Evolutionary conservation across 2,113 vertebrate species (phyloP), one percentile per base, ranked within the genome.

Genomic region (Hippocampus barbouri): DNA sequence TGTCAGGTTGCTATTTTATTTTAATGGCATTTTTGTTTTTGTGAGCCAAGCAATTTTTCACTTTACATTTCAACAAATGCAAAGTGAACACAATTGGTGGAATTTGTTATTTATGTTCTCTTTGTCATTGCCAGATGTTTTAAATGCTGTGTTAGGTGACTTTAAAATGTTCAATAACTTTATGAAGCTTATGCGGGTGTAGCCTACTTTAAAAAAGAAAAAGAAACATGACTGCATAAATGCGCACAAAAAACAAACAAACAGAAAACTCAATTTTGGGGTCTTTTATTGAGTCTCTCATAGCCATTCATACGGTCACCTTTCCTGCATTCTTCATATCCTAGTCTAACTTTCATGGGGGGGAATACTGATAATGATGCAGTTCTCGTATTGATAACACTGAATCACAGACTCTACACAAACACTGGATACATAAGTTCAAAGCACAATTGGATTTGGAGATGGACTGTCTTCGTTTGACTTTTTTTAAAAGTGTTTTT

Each of bases 271-370:
- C 3, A 27, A 8, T 47, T 47, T 47, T 47, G 6, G 34, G 12
- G 23, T 47, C 14, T 66, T 66, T 66, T 66, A 66, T 66, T 66
- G 43, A 66, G 41, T 66, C n/a, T 64, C 40, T 49, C 41, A 66
- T 47, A 16, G 15, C 41, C 16, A 15, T 66, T 23, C 64, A 47
- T 18, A 66, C 43, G 9, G 41, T 47, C 64, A 25, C 41, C 41
- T 16, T 66, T 47, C 43, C 14, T 49, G 43, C 25, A 66, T 45
- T 8, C 16, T 47, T 45, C 23, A 16, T 25, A 66, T 18, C n/a
- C 8, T 47, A 66, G 15, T 27, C 23, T 66, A 47, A 47, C 64
- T 66, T 47, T 66, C 64, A 40, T 66, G 2, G 14, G 43, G 64
- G 43, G 23, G 8, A 49, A 66, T 66, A 66, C 43, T 66, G 64